These are phyloP conservation scores for Sebastes aleutianus DNA, from an alignment of 2,797 vertebrate genomes.

Conservation along the genomic window DNA sequence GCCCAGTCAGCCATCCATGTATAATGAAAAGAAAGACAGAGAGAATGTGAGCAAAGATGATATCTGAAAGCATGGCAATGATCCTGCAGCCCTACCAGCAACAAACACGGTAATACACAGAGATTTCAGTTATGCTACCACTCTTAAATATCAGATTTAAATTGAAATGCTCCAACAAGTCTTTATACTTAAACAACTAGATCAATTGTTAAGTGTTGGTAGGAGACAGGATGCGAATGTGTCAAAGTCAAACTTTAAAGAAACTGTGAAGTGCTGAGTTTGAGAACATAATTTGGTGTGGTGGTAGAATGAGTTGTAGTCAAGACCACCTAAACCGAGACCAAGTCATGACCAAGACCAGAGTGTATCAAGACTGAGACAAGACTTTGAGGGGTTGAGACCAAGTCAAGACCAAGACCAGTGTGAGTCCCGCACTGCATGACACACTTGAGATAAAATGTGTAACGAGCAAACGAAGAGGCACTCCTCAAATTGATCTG, in stretches of 20 bases:
- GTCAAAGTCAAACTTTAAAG: not conserved
- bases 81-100: constrained; percentile 8
- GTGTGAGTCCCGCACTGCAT: too few relatives aligned
- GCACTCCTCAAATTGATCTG: too few relatives aligned
- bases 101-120: not conserved
- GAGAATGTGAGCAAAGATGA: constrained; percentile 57
- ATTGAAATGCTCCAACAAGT: not conserved
- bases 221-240: not conserved
- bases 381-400: not conserved
- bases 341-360: too few relatives aligned
- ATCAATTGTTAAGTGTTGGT: not conserved
- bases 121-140: not conserved
- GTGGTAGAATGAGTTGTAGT: not conserved
- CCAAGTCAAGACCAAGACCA: too few relatives aligned
- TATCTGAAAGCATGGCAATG: constrained; percentile 41
- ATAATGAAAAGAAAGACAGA: constrained; percentile 62
- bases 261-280: not conserved
- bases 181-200: not conserved
- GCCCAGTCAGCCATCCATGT: constrained; percentile 83
- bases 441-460: too few relatives aligned
- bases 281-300: not conserved
- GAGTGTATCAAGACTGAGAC: not conserved
- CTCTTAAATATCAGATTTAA: not conserved
- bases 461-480: too few relatives aligned
- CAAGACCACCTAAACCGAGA: not conserved